Evolutionary conservation across 2,113 vertebrate species (phyloP).

Genomic region (Paramormyrops kingsleyae): DNA sequence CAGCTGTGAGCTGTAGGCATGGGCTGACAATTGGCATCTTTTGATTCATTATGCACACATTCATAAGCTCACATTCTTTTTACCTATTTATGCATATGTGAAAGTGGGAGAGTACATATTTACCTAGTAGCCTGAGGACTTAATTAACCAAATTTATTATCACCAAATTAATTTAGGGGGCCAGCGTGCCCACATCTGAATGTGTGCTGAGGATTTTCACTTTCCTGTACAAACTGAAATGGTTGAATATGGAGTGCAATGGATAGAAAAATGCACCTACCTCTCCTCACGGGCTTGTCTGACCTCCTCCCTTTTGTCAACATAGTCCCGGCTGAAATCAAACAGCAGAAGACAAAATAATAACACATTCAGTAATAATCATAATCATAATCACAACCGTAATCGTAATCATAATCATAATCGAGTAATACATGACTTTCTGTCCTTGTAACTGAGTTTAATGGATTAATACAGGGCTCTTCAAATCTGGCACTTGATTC

Average conservation of each 20-base stretch:
- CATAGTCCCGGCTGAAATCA: slow-evolving; percentile 72
- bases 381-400: neutral
- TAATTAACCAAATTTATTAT: neutral
- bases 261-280: slow-evolving; percentile 55
- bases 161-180: neutral
- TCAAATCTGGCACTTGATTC: neutral
- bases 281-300: slow-evolving; percentile 89
- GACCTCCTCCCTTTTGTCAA: slow-evolving; percentile 84
- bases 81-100: neutral
- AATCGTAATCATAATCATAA: neutral
- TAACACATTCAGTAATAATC: neutral
- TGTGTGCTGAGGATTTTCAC: neutral
- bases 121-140: neutral
- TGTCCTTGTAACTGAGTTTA: neutral
- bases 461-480: neutral
- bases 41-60: neutral
- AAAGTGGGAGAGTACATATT: neutral
- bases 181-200: neutral
- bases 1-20: neutral
- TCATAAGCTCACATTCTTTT: neutral
- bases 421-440: neutral
- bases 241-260: neutral
- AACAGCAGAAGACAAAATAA: neutral
- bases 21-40: neutral
- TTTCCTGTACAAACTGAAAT: neutral